Evolutionary conservation across 2,113 vertebrate species (phyloP).

Genomic region (Erythrocebus patas): DNA sequence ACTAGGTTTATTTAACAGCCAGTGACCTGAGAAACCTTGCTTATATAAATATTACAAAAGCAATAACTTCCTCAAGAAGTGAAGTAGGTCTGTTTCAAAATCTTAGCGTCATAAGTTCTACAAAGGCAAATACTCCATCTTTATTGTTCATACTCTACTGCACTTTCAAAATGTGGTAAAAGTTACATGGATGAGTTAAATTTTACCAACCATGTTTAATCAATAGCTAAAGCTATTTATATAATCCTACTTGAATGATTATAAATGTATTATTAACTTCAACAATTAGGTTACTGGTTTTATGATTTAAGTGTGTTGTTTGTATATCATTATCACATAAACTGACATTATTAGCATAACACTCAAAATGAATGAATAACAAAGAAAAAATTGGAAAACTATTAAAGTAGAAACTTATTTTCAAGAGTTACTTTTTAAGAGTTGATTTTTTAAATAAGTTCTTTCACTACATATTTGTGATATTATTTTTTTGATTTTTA

Average conservation of each 20-base stretch:
- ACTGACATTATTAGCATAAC: background rate
- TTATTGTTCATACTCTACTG: background rate
- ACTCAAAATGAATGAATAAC: background rate
- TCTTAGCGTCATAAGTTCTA: background rate
- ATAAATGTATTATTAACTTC: conserved; percentile 39
- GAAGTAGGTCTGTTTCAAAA: conserved; percentile 45
- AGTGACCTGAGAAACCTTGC: conserved; percentile 56
- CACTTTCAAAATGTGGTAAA: conserved; percentile 24
- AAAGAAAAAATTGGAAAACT: background rate
- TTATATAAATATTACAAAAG: conserved; percentile 62
- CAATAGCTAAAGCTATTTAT: conserved; percentile 16
- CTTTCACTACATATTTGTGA: background rate
- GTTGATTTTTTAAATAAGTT: background rate
- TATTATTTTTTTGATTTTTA: background rate
- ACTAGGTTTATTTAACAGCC: conserved; percentile 51
- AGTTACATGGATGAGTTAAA: conserved; percentile 41
- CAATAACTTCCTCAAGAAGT: conserved; percentile 60
- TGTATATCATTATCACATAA: background rate
- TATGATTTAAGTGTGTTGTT: background rate
- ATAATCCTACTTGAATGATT: conserved; percentile 3
- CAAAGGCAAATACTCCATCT: conserved; percentile 55
- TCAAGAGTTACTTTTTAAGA: background rate
- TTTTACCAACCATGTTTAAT: conserved; percentile 45
- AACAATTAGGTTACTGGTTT: conserved; percentile 40
- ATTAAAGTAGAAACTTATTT: conserved; percentile 16